Percentiles rank a stretch among this genome's conserved stretches.
These are phyloP conservation scores for Clunio marinus DNA, from an alignment of 2,888 invertebrate species.

Conservation along the genomic window DNA sequence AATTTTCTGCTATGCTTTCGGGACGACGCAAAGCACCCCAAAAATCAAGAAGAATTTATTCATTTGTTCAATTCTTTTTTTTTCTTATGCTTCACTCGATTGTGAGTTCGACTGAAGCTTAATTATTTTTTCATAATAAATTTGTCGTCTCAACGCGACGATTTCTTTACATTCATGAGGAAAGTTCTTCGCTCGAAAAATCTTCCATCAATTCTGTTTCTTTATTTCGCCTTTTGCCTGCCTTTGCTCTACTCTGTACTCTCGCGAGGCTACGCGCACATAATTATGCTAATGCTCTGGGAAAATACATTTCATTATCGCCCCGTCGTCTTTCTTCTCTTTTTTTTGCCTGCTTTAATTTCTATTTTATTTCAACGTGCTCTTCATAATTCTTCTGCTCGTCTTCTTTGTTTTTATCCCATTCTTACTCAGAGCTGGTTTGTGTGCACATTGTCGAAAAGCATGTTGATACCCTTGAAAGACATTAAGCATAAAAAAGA, in stretches of 20 bases:
- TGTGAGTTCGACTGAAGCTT: conserved; percentile 6
- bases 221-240: not conserved
- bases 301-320: conserved; percentile 39
- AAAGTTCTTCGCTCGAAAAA: not conserved
- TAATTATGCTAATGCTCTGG: conserved; percentile 39
- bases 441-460: not conserved
- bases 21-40: too few relatives aligned
- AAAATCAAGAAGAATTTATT: not conserved
- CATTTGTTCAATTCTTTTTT: conserved; percentile 5
- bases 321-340: conserved; percentile 18
- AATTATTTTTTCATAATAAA: conserved; percentile 32
- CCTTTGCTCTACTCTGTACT: not conserved
- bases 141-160: conserved; percentile 22
- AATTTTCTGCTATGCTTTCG: not conserved
- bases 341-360: conserved; percentile 29
- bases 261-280: conserved; percentile 37
- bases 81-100: not conserved
- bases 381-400: conserved; percentile 22
- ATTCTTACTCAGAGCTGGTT: conserved; percentile 4
- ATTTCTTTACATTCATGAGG: not conserved
- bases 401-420: too few relatives aligned
- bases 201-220: not conserved
- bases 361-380: conserved; percentile 27
- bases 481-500: conserved; percentile 3
- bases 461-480: conserved; percentile 16